Base-by-base conservation (phyloP, 2,888 invertebrate genomes). In the Drepana falcataria region DNA sequence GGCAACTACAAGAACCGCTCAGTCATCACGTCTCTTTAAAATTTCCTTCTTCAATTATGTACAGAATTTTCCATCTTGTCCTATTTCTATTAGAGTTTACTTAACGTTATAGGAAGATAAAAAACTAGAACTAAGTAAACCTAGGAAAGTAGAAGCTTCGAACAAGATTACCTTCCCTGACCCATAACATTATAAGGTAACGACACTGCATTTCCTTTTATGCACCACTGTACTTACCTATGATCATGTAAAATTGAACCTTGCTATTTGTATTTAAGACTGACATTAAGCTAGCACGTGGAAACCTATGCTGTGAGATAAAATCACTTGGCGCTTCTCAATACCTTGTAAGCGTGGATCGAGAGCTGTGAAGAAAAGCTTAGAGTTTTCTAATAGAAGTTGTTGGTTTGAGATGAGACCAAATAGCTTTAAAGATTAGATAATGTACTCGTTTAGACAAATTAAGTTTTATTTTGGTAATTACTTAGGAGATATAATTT, bases 101-200 rank as follows among this genome's bases (percentile, higher is more conserved):
- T 21, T 21, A 21, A 21, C 21, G 21, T 21, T 21, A 21, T 21
- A 21, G 21, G 21, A 21, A 21, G 21, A 21, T 21, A 21, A 21
- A 21, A 21, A 21, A 21, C 21, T 21, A 21, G 21, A 21, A 21
- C 21, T 21, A 21, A 21, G 21, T 44, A 44, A 44, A 44, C 3
- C 2, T 44, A 9, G 9, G 3, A 9, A 9, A 2, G 6, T 9
- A 7, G 3, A 9, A 33, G 48, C 48, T 35, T 53, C 53, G 9
- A 48, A 48, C 47, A 52, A 44, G 21, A 52, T 48, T 48, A 53
- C 53, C 53, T 53, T 52, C 47, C 35, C 48, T 48, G 48, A 35
- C 48, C 52, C 52, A 52, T 53, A 48, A 48, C 35, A 4, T 44
- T 52, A 35, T 35, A 48, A 4, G 34, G 34, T 48, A 48, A 37